These are phyloP conservation scores for Varanus komodoensis DNA, from an alignment of 2,113 vertebrate species.

Conservation along the genomic window DNA sequence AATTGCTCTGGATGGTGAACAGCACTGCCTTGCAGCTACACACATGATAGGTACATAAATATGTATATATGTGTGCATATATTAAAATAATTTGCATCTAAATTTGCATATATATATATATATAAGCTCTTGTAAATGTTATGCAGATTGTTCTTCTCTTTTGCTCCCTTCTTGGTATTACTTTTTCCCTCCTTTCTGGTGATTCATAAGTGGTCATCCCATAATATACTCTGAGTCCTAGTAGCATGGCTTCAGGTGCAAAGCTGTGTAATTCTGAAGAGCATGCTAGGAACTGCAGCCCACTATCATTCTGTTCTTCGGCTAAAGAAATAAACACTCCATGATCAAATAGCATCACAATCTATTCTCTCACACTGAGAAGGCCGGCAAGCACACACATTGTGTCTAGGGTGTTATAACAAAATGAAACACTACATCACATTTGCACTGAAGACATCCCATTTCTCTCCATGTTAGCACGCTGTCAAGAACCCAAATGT, in stretches of 20 bases:
- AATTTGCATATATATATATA: no score
- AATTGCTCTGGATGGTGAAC: no score
- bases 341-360: neutral
- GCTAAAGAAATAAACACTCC: neutral
- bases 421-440: conserved; percentile 21
- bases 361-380: neutral
- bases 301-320: conserved; percentile 9
- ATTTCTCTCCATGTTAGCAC: conserved; percentile 4
- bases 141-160: no score
- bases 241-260: neutral
- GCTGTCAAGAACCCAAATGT: conserved; percentile 10
- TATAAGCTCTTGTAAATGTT: no score
- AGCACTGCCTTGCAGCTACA: no score
- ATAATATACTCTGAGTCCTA: neutral
- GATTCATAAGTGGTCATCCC: no score
- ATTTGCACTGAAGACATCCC: neutral
- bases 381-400: neutral
- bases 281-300: neutral
- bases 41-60: no score
- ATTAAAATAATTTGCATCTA: no score
- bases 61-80: no score
- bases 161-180: no score
- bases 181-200: no score
- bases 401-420: conserved; percentile 11
- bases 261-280: conserved; percentile 23